Conservation (phyloP, 2,113 vertebrate species). For the Syngnathoides biaculeatus region DNA sequence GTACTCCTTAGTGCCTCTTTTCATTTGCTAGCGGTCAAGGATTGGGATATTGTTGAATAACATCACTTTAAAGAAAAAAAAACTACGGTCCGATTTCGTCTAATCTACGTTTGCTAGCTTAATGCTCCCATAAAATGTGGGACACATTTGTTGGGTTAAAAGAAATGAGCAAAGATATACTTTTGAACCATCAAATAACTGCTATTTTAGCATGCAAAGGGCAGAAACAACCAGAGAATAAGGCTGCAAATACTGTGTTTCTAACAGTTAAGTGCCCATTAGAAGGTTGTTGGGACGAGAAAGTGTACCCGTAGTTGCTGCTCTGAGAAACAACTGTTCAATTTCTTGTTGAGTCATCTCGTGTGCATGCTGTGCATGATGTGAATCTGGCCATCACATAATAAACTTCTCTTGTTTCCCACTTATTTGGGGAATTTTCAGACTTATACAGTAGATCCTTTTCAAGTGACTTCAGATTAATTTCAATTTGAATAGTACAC, state of each 20-base stretch:
- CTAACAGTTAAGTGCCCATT: constrained; percentile 56
- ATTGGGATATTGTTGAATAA: no score
- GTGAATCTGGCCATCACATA: not conserved
- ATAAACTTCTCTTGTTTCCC: not conserved
- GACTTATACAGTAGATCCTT: not conserved
- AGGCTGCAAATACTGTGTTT: constrained; percentile 15
- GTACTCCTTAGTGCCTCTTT: no score
- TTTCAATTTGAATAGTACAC: not conserved
- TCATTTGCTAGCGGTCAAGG: no score
- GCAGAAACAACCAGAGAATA: no score
- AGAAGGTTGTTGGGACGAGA: not conserved
- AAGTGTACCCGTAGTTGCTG: constrained; percentile 15
- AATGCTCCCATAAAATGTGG: no score
- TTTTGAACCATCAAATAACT: no score
- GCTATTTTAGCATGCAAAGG: no score
- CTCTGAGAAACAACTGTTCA: constrained; percentile 4
- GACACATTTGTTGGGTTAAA: no score
- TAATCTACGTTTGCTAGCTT: no score
- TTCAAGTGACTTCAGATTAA: not conserved
- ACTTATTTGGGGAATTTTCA: not conserved
- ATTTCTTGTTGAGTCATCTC: constrained; percentile 6
- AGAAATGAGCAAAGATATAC: no score
- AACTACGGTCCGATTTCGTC: no score
- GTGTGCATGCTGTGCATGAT: constrained; percentile 41
- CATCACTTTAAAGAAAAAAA: no score